phyloP scores from a whole-genome alignment of 2,113 vertebrate species.

The Phylloscopus whistleri region DNA sequence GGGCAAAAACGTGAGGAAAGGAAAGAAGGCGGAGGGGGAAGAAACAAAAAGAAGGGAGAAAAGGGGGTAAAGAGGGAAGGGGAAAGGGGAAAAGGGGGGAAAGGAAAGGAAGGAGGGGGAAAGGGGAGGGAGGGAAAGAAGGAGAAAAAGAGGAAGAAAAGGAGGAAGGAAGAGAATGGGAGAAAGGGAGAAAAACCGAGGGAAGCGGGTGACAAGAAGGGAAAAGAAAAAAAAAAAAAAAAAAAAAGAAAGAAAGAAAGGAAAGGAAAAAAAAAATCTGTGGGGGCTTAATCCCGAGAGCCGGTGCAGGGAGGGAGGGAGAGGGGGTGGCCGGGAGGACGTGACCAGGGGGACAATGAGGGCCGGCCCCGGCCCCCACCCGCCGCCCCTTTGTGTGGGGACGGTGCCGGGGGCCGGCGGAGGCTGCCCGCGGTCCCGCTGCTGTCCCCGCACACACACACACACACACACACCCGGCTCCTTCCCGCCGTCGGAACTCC shows the following conservation, averaged over 20 bases:
- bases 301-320: background rate
- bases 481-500: conserved; percentile 17
- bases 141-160: too few relatives aligned
- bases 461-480: background rate
- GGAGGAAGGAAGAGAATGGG: too few relatives aligned
- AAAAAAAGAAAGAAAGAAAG: too few relatives aligned
- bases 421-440: background rate
- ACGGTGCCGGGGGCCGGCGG: background rate
- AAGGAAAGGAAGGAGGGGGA: too few relatives aligned
- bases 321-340: background rate
- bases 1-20: background rate
- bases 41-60: too few relatives aligned
- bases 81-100: too few relatives aligned
- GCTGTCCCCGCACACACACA: background rate
- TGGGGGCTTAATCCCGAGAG: background rate
- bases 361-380: background rate
- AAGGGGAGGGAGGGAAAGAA: too few relatives aligned
- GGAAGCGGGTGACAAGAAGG: too few relatives aligned
- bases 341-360: conserved; percentile 15
- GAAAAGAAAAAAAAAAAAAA: background rate
- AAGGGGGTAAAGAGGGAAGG: too few relatives aligned
- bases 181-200: too few relatives aligned
- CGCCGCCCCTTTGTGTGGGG: background rate
- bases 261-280: background rate
- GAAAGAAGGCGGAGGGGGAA: too few relatives aligned